phyloP scores from a whole-genome alignment of 2,113 vertebrate genomes.

The Psettodes erumei region DNA sequence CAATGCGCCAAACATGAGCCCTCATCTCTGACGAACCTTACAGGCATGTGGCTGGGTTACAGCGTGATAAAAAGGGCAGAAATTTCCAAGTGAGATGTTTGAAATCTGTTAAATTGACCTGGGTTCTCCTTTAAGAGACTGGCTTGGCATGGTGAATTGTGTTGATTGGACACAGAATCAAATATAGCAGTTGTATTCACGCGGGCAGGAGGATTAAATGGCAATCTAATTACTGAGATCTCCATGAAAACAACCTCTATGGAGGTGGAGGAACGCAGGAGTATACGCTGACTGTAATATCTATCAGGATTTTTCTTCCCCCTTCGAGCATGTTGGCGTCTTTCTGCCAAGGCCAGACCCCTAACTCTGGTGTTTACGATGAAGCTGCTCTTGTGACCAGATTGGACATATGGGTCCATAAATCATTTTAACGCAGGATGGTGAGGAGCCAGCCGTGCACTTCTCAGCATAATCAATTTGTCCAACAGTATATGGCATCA shows the following conservation, averaged over 20 bases:
- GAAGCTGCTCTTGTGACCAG: conserved; percentile 16
- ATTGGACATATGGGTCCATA: conserved; percentile 56
- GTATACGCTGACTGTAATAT: conserved; percentile 22
- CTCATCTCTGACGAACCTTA: conserved; percentile 46
- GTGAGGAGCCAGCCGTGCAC: conserved; percentile 41
- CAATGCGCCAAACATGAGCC: conserved; percentile 8
- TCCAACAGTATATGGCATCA: conserved; percentile 40
- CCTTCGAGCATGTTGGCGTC: background rate
- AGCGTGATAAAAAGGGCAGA: conserved; percentile 53
- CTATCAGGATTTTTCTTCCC: conserved; percentile 17
- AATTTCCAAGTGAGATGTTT: conserved; percentile 46
- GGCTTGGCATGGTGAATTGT: conserved; percentile 61
- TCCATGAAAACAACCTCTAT: conserved; percentile 75
- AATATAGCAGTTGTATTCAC: conserved; percentile 79
- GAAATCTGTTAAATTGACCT: conserved; percentile 65
- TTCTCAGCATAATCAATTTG: conserved; percentile 60
- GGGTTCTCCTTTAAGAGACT: conserved; percentile 54
- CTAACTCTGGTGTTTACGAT: conserved; percentile 44
- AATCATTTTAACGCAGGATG: conserved; percentile 59
- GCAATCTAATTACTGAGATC: conserved; percentile 80
- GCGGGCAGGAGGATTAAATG: conserved; percentile 77
- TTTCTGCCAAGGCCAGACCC: conserved; percentile 12
- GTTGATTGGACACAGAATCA: conserved; percentile 78
- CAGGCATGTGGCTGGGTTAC: conserved; percentile 42
- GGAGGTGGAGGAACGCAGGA: conserved; percentile 61